Percentiles rank a stretch among this genome's conserved stretches.
Conservation (phyloP, 2,888 invertebrate species). For the Hyposoter dolosus region DNA sequence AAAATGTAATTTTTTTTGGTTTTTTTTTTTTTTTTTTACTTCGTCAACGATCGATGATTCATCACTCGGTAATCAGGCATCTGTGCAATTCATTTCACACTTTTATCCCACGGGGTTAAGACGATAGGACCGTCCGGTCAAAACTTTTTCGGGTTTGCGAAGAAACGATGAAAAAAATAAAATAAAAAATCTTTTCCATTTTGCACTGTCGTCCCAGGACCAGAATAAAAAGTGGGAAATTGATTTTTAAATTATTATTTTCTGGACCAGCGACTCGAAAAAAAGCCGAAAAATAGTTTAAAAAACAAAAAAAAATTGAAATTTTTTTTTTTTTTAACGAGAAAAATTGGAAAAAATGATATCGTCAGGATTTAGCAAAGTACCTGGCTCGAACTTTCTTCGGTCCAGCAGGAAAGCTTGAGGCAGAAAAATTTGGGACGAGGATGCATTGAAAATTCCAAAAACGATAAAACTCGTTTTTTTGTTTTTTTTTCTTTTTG, state of each 20-base stretch:
- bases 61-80: not conserved
- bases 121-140: too few relatives aligned
- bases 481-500: conserved; percentile 29
- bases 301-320: not conserved
- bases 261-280: too few relatives aligned
- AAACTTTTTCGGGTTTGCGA: too few relatives aligned
- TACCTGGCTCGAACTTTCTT: too few relatives aligned
- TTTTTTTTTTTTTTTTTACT: not conserved
- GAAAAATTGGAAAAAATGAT: too few relatives aligned
- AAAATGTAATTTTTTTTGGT: not conserved
- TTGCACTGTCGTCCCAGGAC: too few relatives aligned
- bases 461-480: conserved; percentile 30
- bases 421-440: conserved; percentile 13
- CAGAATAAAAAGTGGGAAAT: not conserved
- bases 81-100: not conserved
- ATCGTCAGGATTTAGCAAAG: too few relatives aligned
- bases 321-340: not conserved
- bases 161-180: too few relatives aligned
- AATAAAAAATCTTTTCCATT: not conserved
- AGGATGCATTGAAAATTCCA: conserved; percentile 24
- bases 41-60: not conserved
- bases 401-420: not conserved
- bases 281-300: not conserved
- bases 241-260: too few relatives aligned
- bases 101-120: not conserved